Conservation (phyloP, 2,113 vertebrate genomes). For the Eulemur rufifrons region DNA sequence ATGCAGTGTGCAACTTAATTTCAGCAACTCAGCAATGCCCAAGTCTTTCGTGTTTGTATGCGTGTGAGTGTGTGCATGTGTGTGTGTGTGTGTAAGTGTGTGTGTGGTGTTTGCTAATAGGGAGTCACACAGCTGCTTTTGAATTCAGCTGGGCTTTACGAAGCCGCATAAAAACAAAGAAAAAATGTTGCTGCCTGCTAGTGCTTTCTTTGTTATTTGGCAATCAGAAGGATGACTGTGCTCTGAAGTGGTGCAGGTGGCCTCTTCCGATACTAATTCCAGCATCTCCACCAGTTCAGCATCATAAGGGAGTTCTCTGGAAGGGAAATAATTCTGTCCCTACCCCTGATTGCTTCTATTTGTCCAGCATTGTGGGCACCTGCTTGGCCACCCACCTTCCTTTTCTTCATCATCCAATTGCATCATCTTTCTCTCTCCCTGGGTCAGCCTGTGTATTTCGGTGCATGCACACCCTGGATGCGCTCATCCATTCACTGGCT, state of each 20-base stretch:
- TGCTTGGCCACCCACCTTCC: slow-evolving; percentile 71
- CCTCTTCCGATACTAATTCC: slow-evolving; percentile 70
- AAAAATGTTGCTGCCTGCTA: slow-evolving; percentile 40
- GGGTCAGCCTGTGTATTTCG: slow-evolving; percentile 43
- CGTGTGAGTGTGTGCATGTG: accelerated
- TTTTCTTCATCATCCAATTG: slow-evolving; percentile 60
- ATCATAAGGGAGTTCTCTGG: slow-evolving; percentile 67
- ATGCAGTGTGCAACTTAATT: not conserved
- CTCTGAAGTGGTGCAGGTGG: slow-evolving; percentile 72
- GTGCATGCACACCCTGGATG: not conserved
- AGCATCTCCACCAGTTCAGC: slow-evolving; percentile 52
- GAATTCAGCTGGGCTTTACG: slow-evolving; percentile 66
- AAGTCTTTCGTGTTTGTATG: not conserved
- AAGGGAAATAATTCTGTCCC: slow-evolving; percentile 59
- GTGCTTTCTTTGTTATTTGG: slow-evolving; percentile 69
- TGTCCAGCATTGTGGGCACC: slow-evolving; percentile 19
- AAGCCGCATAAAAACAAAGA: slow-evolving; percentile 64
- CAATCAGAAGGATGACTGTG: slow-evolving; percentile 65
- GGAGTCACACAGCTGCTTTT: slow-evolving; percentile 43
- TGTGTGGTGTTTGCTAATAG: not conserved
- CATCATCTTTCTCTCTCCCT: slow-evolving; percentile 51
- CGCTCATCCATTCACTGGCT: slow-evolving; percentile 29
- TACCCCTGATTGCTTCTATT: slow-evolving; percentile 66
- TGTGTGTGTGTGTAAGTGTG: not conserved
- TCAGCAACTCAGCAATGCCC: not conserved